Conservation (phyloP, 1,140 invertebrate genomes). For the Diachasmimorpha longicaudata region DNA sequence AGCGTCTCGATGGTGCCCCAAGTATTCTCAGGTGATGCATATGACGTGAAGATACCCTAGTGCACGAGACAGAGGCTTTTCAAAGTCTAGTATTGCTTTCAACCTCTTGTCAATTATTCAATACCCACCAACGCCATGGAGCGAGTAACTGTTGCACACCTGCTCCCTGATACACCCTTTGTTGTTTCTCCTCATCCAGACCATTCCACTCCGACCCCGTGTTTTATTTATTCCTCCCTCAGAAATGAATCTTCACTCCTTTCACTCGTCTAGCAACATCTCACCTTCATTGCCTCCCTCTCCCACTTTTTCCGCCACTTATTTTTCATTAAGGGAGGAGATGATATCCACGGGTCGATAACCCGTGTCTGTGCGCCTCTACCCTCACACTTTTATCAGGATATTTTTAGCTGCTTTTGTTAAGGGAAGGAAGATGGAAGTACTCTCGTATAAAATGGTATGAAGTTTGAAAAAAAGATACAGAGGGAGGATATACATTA, state of each 20-base stretch:
- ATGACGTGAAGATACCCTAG: neutral
- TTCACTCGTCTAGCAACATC: neutral
- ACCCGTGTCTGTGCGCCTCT: neutral
- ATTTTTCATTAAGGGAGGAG: neutral
- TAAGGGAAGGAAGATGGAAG: neutral
- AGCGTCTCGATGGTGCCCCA: neutral
- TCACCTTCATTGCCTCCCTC: neutral
- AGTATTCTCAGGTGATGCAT: neutral
- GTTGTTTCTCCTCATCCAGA: neutral
- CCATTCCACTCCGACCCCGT: neutral
- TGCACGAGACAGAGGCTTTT: neutral
- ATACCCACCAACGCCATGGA: neutral
- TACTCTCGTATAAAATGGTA: neutral
- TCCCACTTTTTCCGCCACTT: neutral
- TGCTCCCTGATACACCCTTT: neutral
- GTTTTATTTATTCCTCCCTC: neutral
- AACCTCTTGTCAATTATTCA: slow-evolving; percentile 2
- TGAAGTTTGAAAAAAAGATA: neutral
- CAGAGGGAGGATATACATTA: neutral
- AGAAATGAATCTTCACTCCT: neutral
- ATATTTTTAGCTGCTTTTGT: neutral
- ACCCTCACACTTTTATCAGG: neutral
- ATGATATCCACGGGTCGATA: neutral
- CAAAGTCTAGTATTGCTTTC: neutral
- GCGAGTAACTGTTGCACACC: neutral